Percentiles rank a stretch among this genome's conserved stretches.
These are phyloP conservation scores for Drosophila fungiperda DNA, from an alignment of 2,888 invertebrate genomes.

Conservation along the genomic window DNA sequence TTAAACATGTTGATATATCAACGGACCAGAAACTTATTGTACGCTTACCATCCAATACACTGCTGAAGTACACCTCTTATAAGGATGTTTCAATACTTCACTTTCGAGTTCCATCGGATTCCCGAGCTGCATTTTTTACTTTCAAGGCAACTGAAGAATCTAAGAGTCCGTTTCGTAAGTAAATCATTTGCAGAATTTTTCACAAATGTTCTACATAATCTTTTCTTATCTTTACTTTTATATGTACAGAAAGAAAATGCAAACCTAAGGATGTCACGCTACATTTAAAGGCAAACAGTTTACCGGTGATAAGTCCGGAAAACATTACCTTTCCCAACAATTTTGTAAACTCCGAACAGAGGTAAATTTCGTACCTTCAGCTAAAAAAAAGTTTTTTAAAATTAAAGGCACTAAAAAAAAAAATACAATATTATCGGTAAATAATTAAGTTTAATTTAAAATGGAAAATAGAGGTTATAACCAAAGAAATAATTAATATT, in stretches of 20 bases:
- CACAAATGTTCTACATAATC: no score
- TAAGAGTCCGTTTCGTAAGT: constrained; percentile 85
- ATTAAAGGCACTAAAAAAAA: not conserved
- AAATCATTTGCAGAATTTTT: no score
- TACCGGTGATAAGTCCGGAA: constrained; percentile 93
- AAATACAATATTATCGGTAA: not conserved
- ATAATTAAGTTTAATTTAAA: not conserved
- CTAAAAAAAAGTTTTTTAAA: not conserved
- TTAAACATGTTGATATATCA: constrained; percentile 72
- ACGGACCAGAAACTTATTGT: constrained; percentile 83
- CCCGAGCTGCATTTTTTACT: constrained; percentile 85
- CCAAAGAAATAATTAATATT: no score
- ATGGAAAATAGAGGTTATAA: fast-evolving
- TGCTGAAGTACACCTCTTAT: constrained; percentile 86
- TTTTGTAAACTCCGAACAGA: constrained; percentile 86
- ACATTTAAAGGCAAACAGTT: constrained; percentile 92
- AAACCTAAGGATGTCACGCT: constrained; percentile 88
- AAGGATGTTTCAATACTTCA: constrained; percentile 87
- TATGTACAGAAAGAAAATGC: constrained; percentile 87
- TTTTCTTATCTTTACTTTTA: not conserved
- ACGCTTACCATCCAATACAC: constrained; percentile 85
- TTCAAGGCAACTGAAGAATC: constrained; percentile 85
- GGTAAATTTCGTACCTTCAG: constrained; percentile 64
- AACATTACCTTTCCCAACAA: constrained; percentile 91
- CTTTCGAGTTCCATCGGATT: constrained; percentile 86